These are phyloP conservation scores for Sebastes schlegelii DNA, from an alignment of 2,113 vertebrate species.

Conservation along the genomic window DNA sequence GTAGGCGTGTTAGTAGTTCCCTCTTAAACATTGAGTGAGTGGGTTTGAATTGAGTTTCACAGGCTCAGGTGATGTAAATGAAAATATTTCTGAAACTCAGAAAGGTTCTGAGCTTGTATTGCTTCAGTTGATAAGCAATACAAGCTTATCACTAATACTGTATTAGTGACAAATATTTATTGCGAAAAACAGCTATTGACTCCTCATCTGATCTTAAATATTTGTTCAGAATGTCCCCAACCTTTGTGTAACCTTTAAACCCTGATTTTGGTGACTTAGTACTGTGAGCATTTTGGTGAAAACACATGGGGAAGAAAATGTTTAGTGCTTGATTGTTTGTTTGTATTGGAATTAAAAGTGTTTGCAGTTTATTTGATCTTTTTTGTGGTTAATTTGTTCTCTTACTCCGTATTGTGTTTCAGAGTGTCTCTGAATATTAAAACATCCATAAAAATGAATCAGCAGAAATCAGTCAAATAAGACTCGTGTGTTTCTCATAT, in stretches of 20 bases:
- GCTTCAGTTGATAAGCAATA: neutral
- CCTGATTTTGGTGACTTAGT: neutral
- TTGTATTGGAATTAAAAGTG: neutral
- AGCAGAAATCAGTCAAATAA: neutral
- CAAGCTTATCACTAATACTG: no score
- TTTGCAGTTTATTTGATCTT: neutral
- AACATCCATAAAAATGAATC: neutral
- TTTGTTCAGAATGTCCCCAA: neutral
- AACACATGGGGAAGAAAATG: neutral
- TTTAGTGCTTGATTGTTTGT: neutral
- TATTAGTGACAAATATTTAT: neutral
- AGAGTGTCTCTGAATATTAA: neutral
- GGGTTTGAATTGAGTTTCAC: neutral
- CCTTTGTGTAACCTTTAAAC: conserved; percentile 6
- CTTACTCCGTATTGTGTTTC: neutral
- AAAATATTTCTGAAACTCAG: neutral
- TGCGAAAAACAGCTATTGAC: neutral
- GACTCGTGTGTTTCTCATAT: neutral
- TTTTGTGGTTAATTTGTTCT: neutral
- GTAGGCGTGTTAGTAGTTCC: neutral
- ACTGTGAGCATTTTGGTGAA: neutral
- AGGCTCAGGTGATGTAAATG: neutral
- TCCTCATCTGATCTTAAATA: neutral
- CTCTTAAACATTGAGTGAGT: neutral
- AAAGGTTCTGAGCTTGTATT: neutral